A percentile compares a stretch with the other conserved stretches of the same genome.
These are phyloP conservation scores for Pygathrix nemaeus DNA, from an alignment of 2,113 vertebrate genomes.

Conservation along the genomic window DNA sequence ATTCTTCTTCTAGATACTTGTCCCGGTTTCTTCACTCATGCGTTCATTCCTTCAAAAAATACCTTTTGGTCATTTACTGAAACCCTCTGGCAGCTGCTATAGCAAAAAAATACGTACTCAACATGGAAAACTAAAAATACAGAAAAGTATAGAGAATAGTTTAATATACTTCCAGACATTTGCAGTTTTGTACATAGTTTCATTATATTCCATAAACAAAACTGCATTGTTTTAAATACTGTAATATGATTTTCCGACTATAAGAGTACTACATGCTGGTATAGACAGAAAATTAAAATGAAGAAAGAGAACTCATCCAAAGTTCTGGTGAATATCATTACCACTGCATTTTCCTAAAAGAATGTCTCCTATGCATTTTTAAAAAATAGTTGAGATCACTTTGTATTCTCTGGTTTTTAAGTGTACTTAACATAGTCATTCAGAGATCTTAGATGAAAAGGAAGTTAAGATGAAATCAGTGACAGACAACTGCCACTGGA, in stretches of 20 bases:
- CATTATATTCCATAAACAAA: background rate
- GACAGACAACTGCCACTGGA: background rate
- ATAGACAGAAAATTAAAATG: background rate
- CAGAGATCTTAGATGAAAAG: background rate
- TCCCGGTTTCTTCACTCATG: background rate
- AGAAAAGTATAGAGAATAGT: background rate
- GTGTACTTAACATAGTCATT: background rate
- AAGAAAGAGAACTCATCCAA: background rate
- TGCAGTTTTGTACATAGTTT: background rate
- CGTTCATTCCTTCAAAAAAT: background rate
- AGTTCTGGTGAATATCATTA: background rate
- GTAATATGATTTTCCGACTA: background rate
- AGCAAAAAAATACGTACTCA: conserved; percentile 13
- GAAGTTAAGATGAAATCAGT: background rate
- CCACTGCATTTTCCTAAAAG: background rate
- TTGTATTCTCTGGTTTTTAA: background rate
- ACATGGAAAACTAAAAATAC: background rate
- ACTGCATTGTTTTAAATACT: background rate
- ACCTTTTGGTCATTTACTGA: background rate
- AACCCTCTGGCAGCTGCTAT: background rate
- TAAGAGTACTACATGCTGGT: background rate
- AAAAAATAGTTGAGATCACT: background rate
- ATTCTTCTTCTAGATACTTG: background rate
- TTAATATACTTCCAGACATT: background rate
- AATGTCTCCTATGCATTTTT: background rate